Evolutionary conservation across 2,888 invertebrate genomes (phyloP).

Genomic region (Lasioglossum lativentre): DNA sequence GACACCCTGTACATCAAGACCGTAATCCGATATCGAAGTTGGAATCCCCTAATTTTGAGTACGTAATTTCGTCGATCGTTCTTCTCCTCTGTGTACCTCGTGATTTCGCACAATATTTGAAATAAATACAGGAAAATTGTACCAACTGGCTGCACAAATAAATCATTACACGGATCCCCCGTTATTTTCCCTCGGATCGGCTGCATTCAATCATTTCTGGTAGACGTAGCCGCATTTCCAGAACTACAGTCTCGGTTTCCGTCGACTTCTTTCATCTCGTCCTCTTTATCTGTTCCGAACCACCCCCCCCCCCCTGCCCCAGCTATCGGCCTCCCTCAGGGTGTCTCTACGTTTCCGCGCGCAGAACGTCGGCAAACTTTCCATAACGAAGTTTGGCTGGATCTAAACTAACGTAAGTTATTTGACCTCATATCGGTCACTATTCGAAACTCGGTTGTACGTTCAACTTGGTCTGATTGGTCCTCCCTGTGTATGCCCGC

Average conservation of each 20-base stretch:
- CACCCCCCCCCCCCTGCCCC: background rate
- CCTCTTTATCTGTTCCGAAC: background rate
- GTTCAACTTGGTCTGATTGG: constrained; percentile 62
- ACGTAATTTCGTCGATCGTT: background rate
- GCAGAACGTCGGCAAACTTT: constrained; percentile 60
- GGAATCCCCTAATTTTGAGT: background rate
- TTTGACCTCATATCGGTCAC: constrained; percentile 77
- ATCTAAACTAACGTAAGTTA: constrained; percentile 75
- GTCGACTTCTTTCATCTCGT: background rate
- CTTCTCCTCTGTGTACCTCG: background rate
- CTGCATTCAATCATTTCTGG: constrained; percentile 32
- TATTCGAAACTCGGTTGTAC: constrained; percentile 74
- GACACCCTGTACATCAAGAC: background rate
- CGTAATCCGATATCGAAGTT: background rate
- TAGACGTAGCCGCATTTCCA: constrained; percentile 26
- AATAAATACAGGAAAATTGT: background rate
- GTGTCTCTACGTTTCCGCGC: constrained; percentile 28
- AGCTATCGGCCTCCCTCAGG: background rate
- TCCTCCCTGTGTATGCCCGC: constrained; percentile 20
- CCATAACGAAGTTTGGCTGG: constrained; percentile 71
- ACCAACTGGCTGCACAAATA: constrained; percentile 6
- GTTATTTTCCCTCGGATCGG: background rate
- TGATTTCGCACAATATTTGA: background rate
- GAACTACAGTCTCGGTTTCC: constrained; percentile 5
- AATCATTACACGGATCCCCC: constrained; percentile 26